These are phyloP conservation scores for Pollenia griseotomentosa DNA, from an alignment of 2,888 invertebrate species.

Conservation along the genomic window DNA sequence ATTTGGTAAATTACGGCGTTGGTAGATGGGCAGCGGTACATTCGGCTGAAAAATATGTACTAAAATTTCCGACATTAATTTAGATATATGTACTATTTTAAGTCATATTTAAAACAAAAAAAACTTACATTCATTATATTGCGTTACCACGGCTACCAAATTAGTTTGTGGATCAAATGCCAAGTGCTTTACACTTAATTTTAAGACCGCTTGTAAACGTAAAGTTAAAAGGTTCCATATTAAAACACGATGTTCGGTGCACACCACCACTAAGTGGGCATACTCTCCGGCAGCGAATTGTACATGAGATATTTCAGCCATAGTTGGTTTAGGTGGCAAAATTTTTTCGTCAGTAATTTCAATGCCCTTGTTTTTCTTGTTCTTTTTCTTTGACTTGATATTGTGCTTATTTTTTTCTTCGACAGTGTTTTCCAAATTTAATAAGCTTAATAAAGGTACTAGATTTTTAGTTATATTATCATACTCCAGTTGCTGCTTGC, in stretches of 20 bases:
- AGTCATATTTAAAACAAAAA: not conserved
- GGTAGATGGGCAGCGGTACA: slow-evolving; percentile 86
- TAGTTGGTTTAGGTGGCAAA: slow-evolving; percentile 34
- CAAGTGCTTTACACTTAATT: slow-evolving; percentile 81
- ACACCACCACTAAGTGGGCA: slow-evolving; percentile 82
- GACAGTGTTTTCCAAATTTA: slow-evolving; percentile 76
- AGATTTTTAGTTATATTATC: slow-evolving; percentile 76
- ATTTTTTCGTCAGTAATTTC: not conserved
- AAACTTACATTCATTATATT: slow-evolving; percentile 86
- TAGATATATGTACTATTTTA: not conserved
- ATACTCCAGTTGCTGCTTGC: slow-evolving; percentile 73
- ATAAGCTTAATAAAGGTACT: slow-evolving; percentile 77
- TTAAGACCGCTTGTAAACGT: slow-evolving; percentile 86
- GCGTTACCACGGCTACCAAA: slow-evolving; percentile 88
- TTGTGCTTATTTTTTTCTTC: slow-evolving; percentile 55
- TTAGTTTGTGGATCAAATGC: slow-evolving; percentile 87
- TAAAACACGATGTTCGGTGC: slow-evolving; percentile 85
- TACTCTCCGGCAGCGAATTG: slow-evolving; percentile 82
- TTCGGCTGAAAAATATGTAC: slow-evolving; percentile 88
- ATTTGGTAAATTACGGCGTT: slow-evolving; percentile 84
- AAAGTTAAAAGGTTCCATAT: slow-evolving; percentile 89
- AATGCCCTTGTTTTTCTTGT: too few species aligned
- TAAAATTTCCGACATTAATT: slow-evolving; percentile 80
- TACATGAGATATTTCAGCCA: slow-evolving; percentile 80
- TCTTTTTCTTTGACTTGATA: not conserved